These are phyloP conservation scores for Unio delphinus DNA, from an alignment of 2,888 invertebrate species.

Conservation along the genomic window DNA sequence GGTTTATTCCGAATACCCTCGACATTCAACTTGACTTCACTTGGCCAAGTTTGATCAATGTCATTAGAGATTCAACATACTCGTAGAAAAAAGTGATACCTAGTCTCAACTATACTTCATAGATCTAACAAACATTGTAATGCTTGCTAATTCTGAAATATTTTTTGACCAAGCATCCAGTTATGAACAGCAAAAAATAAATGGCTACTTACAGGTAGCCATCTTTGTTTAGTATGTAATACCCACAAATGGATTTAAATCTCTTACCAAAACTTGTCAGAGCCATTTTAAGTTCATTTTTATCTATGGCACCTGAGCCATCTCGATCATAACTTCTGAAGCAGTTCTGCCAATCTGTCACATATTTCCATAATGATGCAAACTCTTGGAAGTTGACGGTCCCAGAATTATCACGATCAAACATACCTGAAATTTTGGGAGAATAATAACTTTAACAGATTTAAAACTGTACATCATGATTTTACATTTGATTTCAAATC, in stretches of 20 bases:
- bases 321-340: slow-evolving; percentile 95
- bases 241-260: neutral
- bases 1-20: too few species aligned
- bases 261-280: slow-evolving; percentile 89
- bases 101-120: too few species aligned
- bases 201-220: too few species aligned
- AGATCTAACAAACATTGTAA: too few species aligned
- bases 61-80: too few species aligned
- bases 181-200: too few species aligned
- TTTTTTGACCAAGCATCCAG: too few species aligned
- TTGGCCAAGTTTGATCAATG: too few species aligned
- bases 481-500: too few species aligned
- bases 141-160: too few species aligned
- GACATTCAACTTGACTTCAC: too few species aligned
- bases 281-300: slow-evolving; percentile 89
- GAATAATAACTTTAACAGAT: neutral
- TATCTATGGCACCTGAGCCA: slow-evolving; percentile 89
- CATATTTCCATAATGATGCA: slow-evolving; percentile 96
- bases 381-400: slow-evolving; percentile 96
- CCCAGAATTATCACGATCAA: slow-evolving; percentile 90
- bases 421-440: slow-evolving; percentile 78
- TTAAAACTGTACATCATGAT: neutral
- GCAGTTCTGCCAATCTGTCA: slow-evolving; percentile 97
- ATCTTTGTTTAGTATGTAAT: neutral
- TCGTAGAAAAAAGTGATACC: too few species aligned